Evolutionary conservation across 35 echinoderm and acorn worm species (phyloP).

Genomic region (Acanthaster planci): DNA sequence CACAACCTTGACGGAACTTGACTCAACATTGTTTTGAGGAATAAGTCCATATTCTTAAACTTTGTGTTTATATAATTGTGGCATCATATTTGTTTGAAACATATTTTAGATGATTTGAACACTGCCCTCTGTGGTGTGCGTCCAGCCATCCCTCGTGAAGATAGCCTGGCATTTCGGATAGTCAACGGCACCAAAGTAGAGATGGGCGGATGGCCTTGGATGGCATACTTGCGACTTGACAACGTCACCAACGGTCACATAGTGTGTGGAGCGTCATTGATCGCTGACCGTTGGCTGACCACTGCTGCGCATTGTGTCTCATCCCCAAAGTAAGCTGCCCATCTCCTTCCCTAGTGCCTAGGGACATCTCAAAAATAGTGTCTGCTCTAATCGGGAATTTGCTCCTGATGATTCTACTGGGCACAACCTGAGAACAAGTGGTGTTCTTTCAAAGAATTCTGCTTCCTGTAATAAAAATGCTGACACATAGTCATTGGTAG

Average conservation of each 20-base stretch:
- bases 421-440: too few relatives aligned
- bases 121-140: not conserved
- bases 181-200: conserved; percentile 33
- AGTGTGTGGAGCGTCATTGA: conserved; percentile 59
- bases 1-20: too few relatives aligned
- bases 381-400: not conserved
- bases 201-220: conserved; percentile 72
- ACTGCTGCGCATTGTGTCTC: conserved; percentile 75
- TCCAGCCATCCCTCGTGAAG: not conserved
- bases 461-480: too few relatives aligned
- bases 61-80: too few relatives aligned
- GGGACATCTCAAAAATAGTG: not conserved
- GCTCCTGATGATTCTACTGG: too few relatives aligned
- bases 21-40: too few relatives aligned
- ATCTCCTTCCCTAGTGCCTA: not conserved
- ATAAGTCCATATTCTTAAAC: too few relatives aligned
- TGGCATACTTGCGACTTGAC: conserved; percentile 27
- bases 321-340: conserved; percentile 7
- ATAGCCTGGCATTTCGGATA: conserved; percentile 27
- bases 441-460: too few relatives aligned
- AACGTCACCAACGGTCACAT: not conserved
- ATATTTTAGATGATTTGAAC: not conserved
- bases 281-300: conserved; percentile 51
- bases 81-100: too few relatives aligned
- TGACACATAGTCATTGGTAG: too few relatives aligned